These are phyloP conservation scores for Tenthredo amoena DNA, from an alignment of 2,888 invertebrate species.

Conservation along the genomic window DNA sequence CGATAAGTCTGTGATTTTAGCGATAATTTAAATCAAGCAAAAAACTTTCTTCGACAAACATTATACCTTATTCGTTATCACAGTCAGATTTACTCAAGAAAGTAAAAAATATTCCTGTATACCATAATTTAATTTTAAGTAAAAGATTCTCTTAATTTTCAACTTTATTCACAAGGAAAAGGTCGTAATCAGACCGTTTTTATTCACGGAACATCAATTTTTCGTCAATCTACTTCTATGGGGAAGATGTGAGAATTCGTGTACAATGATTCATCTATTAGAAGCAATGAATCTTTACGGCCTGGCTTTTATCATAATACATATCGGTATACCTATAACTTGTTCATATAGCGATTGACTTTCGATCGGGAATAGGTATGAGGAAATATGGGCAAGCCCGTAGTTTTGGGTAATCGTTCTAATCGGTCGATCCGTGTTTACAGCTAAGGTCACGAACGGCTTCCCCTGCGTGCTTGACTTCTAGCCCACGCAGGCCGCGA, in stretches of 20 bases:
- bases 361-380: conserved; percentile 3
- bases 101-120: background rate
- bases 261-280: background rate
- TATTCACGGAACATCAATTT: background rate
- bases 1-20: background rate
- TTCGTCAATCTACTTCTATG: background rate
- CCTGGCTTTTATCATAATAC: background rate
- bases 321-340: background rate
- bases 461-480: conserved; percentile 31
- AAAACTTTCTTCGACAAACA: background rate
- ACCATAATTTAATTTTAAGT: too few relatives aligned
- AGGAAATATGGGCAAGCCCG: conserved; percentile 16
- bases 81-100: background rate
- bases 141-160: too few relatives aligned
- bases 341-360: conserved; percentile 1
- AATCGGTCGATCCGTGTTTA: conserved; percentile 40
- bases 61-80: background rate
- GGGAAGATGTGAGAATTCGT: background rate
- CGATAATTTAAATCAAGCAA: background rate
- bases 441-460: conserved; percentile 48
- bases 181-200: background rate
- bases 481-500: background rate
- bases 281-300: background rate
- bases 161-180: background rate
- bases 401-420: conserved; percentile 33